phyloP scores from a whole-genome alignment of 2,113 vertebrate species.

The Silurus meridionalis region DNA sequence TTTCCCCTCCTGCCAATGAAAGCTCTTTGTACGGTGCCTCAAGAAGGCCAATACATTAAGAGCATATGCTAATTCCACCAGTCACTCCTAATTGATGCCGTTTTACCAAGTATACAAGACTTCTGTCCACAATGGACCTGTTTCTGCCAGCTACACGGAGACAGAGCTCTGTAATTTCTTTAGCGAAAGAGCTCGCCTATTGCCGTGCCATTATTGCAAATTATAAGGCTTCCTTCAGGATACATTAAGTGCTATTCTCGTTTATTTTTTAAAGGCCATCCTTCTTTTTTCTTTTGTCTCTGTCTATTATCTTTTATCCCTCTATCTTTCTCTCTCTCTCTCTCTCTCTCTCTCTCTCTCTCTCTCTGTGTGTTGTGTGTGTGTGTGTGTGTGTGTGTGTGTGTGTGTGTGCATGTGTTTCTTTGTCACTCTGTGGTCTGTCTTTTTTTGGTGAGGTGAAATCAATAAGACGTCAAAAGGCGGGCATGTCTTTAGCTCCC shows the following conservation, averaged over 20 bases:
- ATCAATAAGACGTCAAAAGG: constrained; percentile 58
- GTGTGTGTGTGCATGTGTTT: constrained; percentile 42
- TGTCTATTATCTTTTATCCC: constrained; percentile 67
- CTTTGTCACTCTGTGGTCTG: constrained; percentile 76
- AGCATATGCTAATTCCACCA: constrained; percentile 82
- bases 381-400: neutral
- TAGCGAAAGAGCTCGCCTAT: constrained; percentile 77
- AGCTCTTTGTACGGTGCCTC: constrained; percentile 68
- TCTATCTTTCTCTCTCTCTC: constrained; percentile 61
- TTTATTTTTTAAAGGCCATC: constrained; percentile 78
- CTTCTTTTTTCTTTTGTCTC: constrained; percentile 63
- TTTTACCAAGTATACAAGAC: constrained; percentile 85
- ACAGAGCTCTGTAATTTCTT: constrained; percentile 80
- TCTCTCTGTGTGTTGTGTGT: neutral
- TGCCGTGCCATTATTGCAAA: constrained; percentile 90
- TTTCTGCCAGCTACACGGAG: constrained; percentile 77
- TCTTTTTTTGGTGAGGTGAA: constrained; percentile 63
- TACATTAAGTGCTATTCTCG: constrained; percentile 76
- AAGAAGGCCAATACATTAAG: constrained; percentile 84
- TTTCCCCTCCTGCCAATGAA: constrained; percentile 69
- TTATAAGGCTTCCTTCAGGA: constrained; percentile 77
- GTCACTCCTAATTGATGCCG: constrained; percentile 83
- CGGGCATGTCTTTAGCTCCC: constrained; percentile 34
- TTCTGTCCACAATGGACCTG: constrained; percentile 74
- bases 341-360: constrained; percentile 29